Evolutionary conservation across 2,888 invertebrate genomes (phyloP).

Genomic region (Pyrgus malvae): DNA sequence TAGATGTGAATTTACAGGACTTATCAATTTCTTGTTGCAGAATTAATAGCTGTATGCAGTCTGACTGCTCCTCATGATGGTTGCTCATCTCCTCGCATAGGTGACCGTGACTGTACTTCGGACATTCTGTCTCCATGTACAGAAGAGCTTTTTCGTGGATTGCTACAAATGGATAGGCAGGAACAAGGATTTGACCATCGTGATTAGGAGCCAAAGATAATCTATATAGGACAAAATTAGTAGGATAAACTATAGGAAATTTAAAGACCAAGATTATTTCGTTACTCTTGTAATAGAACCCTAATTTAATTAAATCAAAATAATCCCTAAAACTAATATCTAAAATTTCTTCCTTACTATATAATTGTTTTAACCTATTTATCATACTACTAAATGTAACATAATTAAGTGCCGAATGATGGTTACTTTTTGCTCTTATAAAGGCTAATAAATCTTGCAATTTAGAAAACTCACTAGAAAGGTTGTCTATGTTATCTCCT

Average conservation of each 20-base stretch:
- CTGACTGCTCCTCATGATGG: neutral
- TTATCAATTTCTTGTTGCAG: neutral
- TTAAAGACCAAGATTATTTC: constrained; percentile 24
- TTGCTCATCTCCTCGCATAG: constrained; percentile 29
- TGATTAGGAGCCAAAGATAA: neutral
- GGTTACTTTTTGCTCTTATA: too few species aligned
- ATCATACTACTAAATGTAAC: constrained; percentile 30
- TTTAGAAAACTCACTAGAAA: too few species aligned
- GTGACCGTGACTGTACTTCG: constrained; percentile 28
- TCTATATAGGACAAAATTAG: neutral
- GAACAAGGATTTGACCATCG: constrained; percentile 6
- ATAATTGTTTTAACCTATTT: constrained; percentile 18
- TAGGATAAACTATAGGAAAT: constrained; percentile 19
- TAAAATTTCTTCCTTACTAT: constrained; percentile 9
- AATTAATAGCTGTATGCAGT: neutral
- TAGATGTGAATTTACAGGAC: neutral
- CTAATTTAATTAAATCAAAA: constrained; percentile 29
- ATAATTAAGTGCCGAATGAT: too few species aligned
- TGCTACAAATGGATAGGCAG: constrained; percentile 30
- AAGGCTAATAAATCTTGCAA: too few species aligned
- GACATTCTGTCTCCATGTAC: constrained; percentile 35
- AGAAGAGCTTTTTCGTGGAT: constrained; percentile 23
- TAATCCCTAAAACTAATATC: constrained; percentile 28
- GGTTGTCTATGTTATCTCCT: too few species aligned
- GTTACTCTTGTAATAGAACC: constrained; percentile 25